These are phyloP conservation scores for Ibidorhyncha struthersii DNA, from an alignment of 2,113 vertebrate genomes.

Conservation along the genomic window DNA sequence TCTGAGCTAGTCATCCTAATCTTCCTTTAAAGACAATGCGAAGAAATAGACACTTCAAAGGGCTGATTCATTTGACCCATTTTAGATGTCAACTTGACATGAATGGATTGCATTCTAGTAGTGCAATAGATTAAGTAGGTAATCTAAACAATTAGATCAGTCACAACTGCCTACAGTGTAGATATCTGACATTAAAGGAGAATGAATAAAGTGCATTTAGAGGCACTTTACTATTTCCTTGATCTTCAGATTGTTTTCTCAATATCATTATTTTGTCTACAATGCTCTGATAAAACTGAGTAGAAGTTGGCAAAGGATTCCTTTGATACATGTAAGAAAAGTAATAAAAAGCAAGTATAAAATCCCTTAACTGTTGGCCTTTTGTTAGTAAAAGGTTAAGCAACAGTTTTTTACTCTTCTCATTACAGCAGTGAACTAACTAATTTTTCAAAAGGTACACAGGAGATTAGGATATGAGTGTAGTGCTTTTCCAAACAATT, in stretches of 20 bases:
- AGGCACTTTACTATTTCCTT: not conserved
- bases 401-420: not conserved
- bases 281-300: not conserved
- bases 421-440: not conserved
- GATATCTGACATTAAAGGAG: not conserved
- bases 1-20: not conserved
- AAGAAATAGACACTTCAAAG: constrained; percentile 1
- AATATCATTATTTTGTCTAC: not conserved
- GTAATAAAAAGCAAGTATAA: not conserved
- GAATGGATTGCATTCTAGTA: not conserved
- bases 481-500: not conserved
- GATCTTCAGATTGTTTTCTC: not conserved
- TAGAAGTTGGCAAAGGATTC: not conserved
- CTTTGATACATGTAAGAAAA: not conserved
- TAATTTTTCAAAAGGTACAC: not conserved
- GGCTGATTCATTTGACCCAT: not conserved
- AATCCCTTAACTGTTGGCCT: not conserved
- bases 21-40: not conserved
- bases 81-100: constrained; percentile 6
- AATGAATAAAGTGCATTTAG: not conserved
- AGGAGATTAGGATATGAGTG: rapidly evolving
- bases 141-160: constrained; percentile 5
- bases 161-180: not conserved
- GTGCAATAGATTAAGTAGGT: not conserved
- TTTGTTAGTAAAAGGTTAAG: not conserved